Base-by-base conservation (phyloP, 2,797 vertebrate genomes). In the Dicrostonyx torquatus region DNA sequence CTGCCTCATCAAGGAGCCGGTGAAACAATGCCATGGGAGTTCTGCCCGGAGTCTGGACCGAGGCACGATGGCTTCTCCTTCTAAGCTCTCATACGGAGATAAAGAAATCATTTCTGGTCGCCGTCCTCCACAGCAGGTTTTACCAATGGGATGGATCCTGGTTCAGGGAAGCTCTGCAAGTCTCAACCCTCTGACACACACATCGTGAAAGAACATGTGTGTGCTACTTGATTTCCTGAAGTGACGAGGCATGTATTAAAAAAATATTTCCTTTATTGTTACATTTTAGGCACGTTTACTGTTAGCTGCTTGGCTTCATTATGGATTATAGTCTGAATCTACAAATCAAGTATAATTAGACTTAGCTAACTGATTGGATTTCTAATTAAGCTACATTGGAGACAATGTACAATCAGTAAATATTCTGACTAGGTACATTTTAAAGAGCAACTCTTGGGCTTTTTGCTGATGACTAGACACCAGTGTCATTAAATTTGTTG, bases 381-480 rank as follows among this genome's bases (percentile, higher is more conserved):
- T 99, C 98, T 99, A 99, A 99, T 99, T 99, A 99, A 98, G 98
- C 98, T 98, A 98, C 98, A 99, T 98, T 98, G 98, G 98, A 99
- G 98, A 98, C 98, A 99, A 99, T 98, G 98, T 97, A 98, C 98
- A 99, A 99, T 99, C 98, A 99, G 98, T 99, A 99, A 99, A 99
- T 99, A 99, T 98, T 99, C 98, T 99, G 98, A 99, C 98, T 99
- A 99, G 98, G 98, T 99, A 98, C 98, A 98, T 98, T 99, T 99
- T 99, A 98, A 99, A 99, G 98, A 99, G 98, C 98, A 99, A 99
- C 98, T 99, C 98, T 99, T 98, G 98, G 98, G 98, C 98, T 98
- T 99, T 99, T 99, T 99, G 99, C 99, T 99, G 99, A 99, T 99
- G 99, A 99, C 99, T 99, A 99, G 98, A 99, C 98, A 99, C 98